A percentile compares a stretch with the other conserved stretches of the same genome.
Evolutionary conservation across 2,113 vertebrate genomes (phyloP).

Genomic region (Electrona antarctica): DNA sequence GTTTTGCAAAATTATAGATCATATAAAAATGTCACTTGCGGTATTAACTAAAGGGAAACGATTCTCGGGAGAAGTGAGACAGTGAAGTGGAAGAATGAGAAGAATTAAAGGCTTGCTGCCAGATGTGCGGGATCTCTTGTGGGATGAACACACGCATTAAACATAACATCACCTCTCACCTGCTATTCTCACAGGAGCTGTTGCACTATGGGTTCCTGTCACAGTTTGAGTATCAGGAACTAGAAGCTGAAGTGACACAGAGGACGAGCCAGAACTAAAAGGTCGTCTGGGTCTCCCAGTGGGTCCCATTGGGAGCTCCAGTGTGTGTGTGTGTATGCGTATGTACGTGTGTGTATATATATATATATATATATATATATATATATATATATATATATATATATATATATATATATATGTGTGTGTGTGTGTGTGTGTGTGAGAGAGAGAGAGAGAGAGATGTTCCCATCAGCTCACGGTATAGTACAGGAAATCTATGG

Average conservation of each 20-base stretch:
- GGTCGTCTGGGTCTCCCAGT: conserved; percentile 43
- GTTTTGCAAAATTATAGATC: conserved; percentile 20
- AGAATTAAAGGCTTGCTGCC: conserved; percentile 59
- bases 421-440: too few species aligned
- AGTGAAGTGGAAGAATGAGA: conserved; percentile 28
- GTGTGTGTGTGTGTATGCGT: not conserved
- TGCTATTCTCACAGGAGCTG: conserved; percentile 65
- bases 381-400: too few species aligned
- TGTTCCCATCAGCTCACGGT: too few species aligned
- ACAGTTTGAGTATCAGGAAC: conserved; percentile 68
- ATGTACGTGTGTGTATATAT: too few species aligned
- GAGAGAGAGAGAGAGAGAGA: too few species aligned
- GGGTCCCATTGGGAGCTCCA: conserved; percentile 25
- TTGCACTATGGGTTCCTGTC: conserved; percentile 68
- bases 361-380: too few species aligned
- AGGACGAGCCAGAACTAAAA: conserved; percentile 45
- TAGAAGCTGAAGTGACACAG: conserved; percentile 56
- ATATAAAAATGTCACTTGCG: not conserved
- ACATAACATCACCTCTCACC: conserved; percentile 75
- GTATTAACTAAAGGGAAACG: conserved; percentile 10
- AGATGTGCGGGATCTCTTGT: conserved; percentile 71
- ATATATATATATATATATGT: too few species aligned
- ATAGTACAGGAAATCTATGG: too few species aligned
- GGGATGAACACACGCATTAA: conserved; percentile 74
- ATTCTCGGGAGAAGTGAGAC: conserved; percentile 28